Base-by-base conservation (phyloP, 2,888 invertebrate genomes). In the Morinoia aosen region DNA sequence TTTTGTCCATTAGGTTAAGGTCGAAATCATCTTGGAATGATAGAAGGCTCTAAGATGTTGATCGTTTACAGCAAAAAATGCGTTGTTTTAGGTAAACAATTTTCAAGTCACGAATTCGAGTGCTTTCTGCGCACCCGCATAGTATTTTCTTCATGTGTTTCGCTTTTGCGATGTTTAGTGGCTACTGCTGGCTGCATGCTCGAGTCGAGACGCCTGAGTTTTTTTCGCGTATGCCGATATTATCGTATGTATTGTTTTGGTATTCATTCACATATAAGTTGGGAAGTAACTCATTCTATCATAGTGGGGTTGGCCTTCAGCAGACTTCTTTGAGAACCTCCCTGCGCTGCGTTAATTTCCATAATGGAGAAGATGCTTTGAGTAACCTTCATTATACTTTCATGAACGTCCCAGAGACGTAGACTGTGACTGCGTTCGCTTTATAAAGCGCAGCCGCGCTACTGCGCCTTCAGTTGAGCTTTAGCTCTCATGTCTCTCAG, bases 341-440 rank as follows among this genome's bases (percentile, higher is more conserved):
- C 76, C 8, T 76, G 76, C 25, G 25, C 76, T 76, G 76, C 76
- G 76, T 76, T 76, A 76, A 76, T 76, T 33, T 76, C 76, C 76
- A 33, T 76, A 76, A 2, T 76, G 76, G 76, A 76, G 76, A 76
- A 76, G 76, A 76, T 76, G 76, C 76, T 76, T 76, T 76, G 76
- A 76, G 76, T 33, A 76, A 76, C 76, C 76, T 76, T 76, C 76
- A 76, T 76, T 76, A 76, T 33, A 76, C 76, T 76, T 76, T 76
- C 76, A 76, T 76, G 76, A 76, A 76, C 76, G 76, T 33, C 76
- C 25, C 25, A 76, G 19, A 76, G 76, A 16, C 76, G 76, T 76
- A 76, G 76, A 1, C 76, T 25, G 25, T 33, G 76, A 76, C 76
- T 33, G 76, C 76, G 76, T 33, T 33, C 19, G 25, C 76, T 76